Evolutionary conservation across 2,888 invertebrate genomes (phyloP).

Genomic region (Tuberolachnus salignus): DNA sequence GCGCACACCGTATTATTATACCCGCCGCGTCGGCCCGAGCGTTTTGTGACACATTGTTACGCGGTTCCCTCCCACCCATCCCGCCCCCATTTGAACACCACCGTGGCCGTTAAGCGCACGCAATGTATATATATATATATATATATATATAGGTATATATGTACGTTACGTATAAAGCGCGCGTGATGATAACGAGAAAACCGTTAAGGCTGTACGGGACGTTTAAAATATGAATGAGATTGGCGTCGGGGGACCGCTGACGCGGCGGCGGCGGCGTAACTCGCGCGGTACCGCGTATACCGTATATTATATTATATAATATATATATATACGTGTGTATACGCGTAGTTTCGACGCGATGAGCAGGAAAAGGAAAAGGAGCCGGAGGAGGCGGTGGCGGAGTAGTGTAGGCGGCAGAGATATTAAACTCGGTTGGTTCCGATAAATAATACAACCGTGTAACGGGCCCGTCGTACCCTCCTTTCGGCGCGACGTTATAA

Average conservation of each 20-base stretch:
- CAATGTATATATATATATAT: not conserved
- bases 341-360: not conserved
- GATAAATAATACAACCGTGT: constrained; percentile 54
- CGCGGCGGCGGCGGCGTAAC: too few species aligned
- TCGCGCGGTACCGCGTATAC: not conserved
- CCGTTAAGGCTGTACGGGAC: constrained; percentile 45
- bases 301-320: not conserved
- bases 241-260: constrained; percentile 44
- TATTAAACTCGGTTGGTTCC: constrained; percentile 40
- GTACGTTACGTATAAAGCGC: constrained; percentile 26
- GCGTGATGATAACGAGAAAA: constrained; percentile 54
- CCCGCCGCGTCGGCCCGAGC: not conserved
- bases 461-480: too few species aligned
- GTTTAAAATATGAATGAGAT: constrained; percentile 57
- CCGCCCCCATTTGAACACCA: not conserved
- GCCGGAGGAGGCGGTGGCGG: not conserved
- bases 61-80: not conserved
- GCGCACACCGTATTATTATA: too few species aligned
- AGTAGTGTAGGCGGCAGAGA: constrained; percentile 7
- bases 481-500: constrained; percentile 11
- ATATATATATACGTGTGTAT: not conserved
- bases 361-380: not conserved
- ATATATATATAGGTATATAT: not conserved
- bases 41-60: constrained; percentile 41
- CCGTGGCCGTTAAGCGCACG: not conserved